These are phyloP conservation scores for Urocyon cinereoargenteus DNA, from an alignment of 2,797 vertebrate species.

Conservation along the genomic window DNA sequence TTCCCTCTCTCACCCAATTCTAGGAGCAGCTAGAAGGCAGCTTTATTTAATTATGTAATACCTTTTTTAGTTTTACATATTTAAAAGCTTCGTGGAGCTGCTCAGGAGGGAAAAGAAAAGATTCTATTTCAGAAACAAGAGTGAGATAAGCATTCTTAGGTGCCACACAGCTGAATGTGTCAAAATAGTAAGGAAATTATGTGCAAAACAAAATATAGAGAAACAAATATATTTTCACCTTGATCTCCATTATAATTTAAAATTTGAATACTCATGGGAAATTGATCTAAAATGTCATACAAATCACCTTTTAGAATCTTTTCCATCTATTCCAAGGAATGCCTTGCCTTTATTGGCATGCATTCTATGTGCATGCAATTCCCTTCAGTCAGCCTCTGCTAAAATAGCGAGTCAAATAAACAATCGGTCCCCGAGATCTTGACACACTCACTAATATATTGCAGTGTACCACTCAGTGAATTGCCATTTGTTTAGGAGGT, in stretches of 20 bases:
- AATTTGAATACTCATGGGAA: slow-evolving; percentile 29
- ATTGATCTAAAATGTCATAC: slow-evolving; percentile 16
- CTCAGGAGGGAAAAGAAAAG: not conserved
- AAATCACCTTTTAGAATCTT: not conserved
- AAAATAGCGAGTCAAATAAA: not conserved
- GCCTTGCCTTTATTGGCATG: not conserved
- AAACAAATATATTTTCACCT: slow-evolving; percentile 52
- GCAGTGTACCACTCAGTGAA: not conserved
- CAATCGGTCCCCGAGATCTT: not conserved
- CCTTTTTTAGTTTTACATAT: slow-evolving; percentile 57
- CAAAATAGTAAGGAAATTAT: not conserved
- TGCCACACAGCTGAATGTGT: not conserved
- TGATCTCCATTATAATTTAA: slow-evolving; percentile 58
- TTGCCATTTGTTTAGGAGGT: not conserved
- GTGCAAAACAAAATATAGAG: slow-evolving; percentile 53
- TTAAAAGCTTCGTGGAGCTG: slow-evolving; percentile 46
- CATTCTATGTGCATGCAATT: not conserved
- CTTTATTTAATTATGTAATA: slow-evolving; percentile 80
- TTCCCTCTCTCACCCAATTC: slow-evolving; percentile 75
- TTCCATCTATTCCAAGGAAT: not conserved
- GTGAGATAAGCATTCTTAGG: not conserved
- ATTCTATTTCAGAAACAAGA: slow-evolving; percentile 52
- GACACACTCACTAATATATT: not conserved
- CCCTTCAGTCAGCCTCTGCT: not conserved
- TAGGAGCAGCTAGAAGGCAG: slow-evolving; percentile 35